Evolutionary conservation across 2,888 invertebrate genomes (phyloP).

Genomic region (Stenchaetothrips biformis): DNA sequence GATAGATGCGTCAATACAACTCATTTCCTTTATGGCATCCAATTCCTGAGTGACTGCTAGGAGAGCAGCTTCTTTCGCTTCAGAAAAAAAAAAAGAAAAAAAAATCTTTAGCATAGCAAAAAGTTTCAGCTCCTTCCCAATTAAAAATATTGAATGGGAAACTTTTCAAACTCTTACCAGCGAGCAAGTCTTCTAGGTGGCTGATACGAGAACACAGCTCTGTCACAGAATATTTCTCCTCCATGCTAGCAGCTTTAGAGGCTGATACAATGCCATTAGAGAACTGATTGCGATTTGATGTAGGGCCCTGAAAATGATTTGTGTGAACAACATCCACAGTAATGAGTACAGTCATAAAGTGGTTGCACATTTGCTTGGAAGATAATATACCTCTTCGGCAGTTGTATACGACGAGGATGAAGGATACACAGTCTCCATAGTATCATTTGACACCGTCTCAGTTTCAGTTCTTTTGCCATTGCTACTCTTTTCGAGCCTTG

Average conservation of each 20-base stretch:
- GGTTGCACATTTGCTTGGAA: not conserved
- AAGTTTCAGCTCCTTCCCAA: not conserved
- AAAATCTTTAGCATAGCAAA: not conserved
- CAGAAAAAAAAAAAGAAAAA: not conserved
- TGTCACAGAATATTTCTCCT: not conserved
- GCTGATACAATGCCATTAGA: not conserved
- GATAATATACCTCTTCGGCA: not conserved
- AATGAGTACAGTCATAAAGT: not conserved
- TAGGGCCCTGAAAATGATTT: not conserved
- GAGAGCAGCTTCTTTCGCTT: not conserved
- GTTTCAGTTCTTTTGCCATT: not conserved
- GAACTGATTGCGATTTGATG: not conserved
- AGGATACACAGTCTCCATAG: not conserved
- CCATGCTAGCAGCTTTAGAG: not conserved
- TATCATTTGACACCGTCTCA: not conserved
- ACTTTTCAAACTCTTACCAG: not conserved
- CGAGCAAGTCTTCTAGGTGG: not conserved
- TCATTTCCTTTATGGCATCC: constrained; percentile 1
- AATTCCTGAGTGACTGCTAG: not conserved
- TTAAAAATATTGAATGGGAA: not conserved
- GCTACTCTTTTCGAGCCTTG: not conserved
- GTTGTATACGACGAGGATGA: not conserved
- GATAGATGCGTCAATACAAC: not conserved
- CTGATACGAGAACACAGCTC: not conserved
- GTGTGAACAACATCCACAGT: not conserved